phyloP scores from a whole-genome alignment of 2,888 invertebrate species.

The Cryptus armator region DNA sequence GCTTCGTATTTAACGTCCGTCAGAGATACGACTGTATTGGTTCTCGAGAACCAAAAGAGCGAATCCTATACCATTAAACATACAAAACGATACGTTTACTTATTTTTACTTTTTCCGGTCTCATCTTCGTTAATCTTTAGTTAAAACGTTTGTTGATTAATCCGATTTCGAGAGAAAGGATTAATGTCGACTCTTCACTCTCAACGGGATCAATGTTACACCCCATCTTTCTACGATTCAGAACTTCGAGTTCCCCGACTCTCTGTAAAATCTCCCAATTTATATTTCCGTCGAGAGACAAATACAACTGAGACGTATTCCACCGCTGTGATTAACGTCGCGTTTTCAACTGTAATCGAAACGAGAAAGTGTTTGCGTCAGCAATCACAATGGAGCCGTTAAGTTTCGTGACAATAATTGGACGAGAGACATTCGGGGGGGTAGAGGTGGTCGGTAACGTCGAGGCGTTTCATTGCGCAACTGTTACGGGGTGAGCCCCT shows the following conservation, averaged over 20 bases:
- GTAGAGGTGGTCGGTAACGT: neutral
- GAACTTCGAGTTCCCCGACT: neutral
- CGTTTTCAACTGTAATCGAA: conserved; percentile 9
- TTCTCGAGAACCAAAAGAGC: no score
- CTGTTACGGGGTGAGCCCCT: neutral
- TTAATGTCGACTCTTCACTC: neutral
- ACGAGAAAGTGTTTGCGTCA: conserved; percentile 14
- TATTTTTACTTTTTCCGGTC: neutral
- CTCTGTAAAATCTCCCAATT: neutral
- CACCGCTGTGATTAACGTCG: conserved; percentile 15
- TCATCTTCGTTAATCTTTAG: neutral
- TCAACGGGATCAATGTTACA: neutral
- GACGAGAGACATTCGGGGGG: conserved; percentile 19
- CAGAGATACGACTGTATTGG: no score
- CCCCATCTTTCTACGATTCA: neutral
- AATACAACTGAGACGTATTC: neutral
- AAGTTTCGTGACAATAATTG: conserved; percentile 50
- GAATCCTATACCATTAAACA: no score
- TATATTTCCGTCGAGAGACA: neutral
- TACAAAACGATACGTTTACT: neutral
- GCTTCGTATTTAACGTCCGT: neutral
- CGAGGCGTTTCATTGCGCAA: neutral
- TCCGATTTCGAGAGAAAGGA: conserved; percentile 15
- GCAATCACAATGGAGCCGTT: conserved; percentile 15
- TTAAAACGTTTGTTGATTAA: neutral